Evolutionary conservation across 2,113 vertebrate genomes (phyloP).

Genomic region (Chaetodon trifascialis): DNA sequence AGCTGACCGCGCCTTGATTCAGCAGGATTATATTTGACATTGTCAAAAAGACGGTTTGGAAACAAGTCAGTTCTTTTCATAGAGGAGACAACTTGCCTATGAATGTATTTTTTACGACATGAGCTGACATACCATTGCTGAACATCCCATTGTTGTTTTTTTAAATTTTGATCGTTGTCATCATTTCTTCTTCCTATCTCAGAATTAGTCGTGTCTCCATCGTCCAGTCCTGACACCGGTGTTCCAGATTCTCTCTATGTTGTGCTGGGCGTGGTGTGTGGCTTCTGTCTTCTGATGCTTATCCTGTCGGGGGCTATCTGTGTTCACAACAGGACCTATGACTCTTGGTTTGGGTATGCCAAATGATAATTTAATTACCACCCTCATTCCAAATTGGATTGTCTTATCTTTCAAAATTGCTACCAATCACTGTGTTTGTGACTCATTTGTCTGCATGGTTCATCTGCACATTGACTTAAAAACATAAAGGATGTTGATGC

Average conservation of each 20-base stretch:
- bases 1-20: too few relatives aligned
- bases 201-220: slow-evolving; percentile 78
- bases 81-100: too few relatives aligned
- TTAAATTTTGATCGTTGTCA: neutral
- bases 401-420: slow-evolving; percentile 9
- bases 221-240: slow-evolving; percentile 83
- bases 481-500: neutral
- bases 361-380: slow-evolving; percentile 18
- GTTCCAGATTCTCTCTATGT: slow-evolving; percentile 80
- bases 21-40: too few relatives aligned
- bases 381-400: neutral
- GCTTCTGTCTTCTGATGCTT: slow-evolving; percentile 83
- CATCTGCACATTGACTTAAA: neutral
- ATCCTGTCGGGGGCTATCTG: slow-evolving; percentile 84
- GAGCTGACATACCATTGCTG: neutral
- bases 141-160: neutral
- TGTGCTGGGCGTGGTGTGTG: slow-evolving; percentile 86
- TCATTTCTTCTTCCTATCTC: slow-evolving; percentile 15
- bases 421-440: neutral
- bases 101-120: neutral
- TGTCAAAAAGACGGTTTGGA: too few relatives aligned
- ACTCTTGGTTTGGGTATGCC: slow-evolving; percentile 89
- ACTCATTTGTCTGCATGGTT: neutral
- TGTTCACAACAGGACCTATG: slow-evolving; percentile 82
- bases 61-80: too few relatives aligned